phyloP scores from a whole-genome alignment of 37 sponge, comb jelly and placozoan species.

The Cladorhizidae sp. region DNA sequence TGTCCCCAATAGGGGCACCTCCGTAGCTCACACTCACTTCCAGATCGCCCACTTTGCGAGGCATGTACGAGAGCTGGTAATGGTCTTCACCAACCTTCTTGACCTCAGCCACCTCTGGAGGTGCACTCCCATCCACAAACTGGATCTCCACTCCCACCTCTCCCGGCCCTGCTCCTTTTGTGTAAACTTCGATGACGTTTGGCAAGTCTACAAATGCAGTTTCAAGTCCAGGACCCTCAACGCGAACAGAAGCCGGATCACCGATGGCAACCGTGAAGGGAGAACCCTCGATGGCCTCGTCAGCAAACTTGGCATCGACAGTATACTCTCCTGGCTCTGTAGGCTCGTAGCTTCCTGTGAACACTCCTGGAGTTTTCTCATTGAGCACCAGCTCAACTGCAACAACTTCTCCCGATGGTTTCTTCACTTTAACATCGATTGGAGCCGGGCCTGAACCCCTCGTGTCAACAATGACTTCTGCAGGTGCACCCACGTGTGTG shows the following conservation, averaged over 20 bases:
- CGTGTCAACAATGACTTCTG: constrained; percentile 79
- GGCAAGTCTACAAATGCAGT: constrained; percentile 53
- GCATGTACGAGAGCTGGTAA: constrained; percentile 65
- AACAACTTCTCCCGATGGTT: constrained; percentile 52
- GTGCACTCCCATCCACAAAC: background rate
- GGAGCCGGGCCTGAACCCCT: constrained; percentile 73
- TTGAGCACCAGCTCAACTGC: constrained; percentile 14
- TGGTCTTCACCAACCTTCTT: constrained; percentile 35
- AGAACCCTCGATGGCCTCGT: constrained; percentile 67
- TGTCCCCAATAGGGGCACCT: constrained; percentile 48
- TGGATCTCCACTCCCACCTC: constrained; percentile 28
- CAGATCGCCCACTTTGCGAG: constrained; percentile 49
- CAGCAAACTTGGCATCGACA: constrained; percentile 79
- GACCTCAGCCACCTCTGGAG: constrained; percentile 34
- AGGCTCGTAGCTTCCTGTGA: constrained; percentile 57
- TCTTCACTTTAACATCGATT: constrained; percentile 60
- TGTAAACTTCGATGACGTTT: constrained; percentile 55
- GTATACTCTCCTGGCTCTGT: constrained; percentile 66
- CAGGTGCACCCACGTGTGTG: constrained; percentile 62
- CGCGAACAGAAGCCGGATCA: constrained; percentile 53
- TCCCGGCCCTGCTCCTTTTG: constrained; percentile 82
- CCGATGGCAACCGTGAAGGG: constrained; percentile 78
- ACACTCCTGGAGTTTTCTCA: constrained; percentile 19
- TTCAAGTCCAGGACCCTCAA: constrained; percentile 68
- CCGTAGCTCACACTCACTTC: constrained; percentile 21